Base-by-base conservation (phyloP, 37 sponge, comb jelly and placozoan genomes). In the Spongilla lacustris region DNA sequence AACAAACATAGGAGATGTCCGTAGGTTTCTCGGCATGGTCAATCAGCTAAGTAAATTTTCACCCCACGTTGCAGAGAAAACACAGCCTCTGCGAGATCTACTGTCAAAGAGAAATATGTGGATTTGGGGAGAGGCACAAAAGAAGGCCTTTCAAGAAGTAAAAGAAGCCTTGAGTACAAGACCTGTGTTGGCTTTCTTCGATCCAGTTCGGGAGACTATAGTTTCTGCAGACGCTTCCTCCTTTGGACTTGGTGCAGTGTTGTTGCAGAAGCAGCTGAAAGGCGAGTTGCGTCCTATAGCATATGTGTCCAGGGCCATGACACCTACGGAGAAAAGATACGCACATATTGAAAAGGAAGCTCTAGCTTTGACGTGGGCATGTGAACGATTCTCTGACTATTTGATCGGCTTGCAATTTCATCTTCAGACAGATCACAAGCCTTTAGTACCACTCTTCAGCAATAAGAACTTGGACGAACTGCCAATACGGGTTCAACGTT, bases 381-480 rank as follows among this genome's bases (percentile, higher is more conserved):
- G 92, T 68, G 85, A 87, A 35, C 11, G 78, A 74, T 79, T 79
- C 32, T 34, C 50, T 2, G 76, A 81, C 35, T 88, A 88, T 33
- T 36, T 81, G 4, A 48, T 87, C 14, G 92, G 92, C 27, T 21
- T 67, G 27, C 13, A 6, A 71, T 83, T 83, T 66, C 87, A 86
- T 32, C 35, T 82, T 11, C 36, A 87, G 23, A 91, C 92, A 0
- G 92, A 91, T 31, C 87, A 91, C 75, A 91, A 91, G 70, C 92
- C 92, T 11, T 36, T 87, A 34, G 81, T 91, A 32, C 80, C 92
- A 2, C 33, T 87, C 5, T 74, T 91, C 31, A 86, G 84, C 50
- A 58, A 74, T 26, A 91, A 91, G 69, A 76, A 66, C 66, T 73
- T 87, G 22, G 81, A 91, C 0, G 75, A 78, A 14, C 84, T 87